Evolutionary conservation across 2,113 vertebrate species (phyloP).

Genomic region (Mormyrus lacerda): DNA sequence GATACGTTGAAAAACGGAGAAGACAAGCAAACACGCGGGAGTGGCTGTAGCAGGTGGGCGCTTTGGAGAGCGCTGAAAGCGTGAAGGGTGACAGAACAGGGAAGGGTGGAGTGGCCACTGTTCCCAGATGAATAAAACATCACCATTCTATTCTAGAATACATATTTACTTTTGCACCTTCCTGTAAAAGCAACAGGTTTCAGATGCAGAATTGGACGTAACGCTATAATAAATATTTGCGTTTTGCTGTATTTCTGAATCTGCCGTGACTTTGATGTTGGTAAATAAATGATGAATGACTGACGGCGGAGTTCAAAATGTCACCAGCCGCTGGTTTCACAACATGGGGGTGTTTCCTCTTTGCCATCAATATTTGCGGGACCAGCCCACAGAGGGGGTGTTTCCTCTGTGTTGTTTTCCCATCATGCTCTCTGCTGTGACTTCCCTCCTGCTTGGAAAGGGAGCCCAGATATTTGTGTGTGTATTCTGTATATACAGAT

Average conservation of each 20-base stretch:
- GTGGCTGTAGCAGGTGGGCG: neutral
- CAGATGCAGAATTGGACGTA: neutral
- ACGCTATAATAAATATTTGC: neutral
- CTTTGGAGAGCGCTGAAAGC: neutral
- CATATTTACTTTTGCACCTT: neutral
- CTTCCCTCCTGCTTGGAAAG: neutral
- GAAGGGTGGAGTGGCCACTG: neutral
- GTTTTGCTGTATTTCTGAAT: neutral
- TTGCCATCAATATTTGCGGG: neutral
- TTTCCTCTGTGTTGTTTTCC: neutral
- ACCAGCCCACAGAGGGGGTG: neutral
- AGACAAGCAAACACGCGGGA: neutral
- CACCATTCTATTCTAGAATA: neutral
- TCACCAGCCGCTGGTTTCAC: neutral
- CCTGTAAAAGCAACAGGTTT: neutral
- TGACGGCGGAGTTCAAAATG: neutral
- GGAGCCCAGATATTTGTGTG: neutral
- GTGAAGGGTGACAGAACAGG: neutral
- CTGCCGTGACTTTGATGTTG: neutral
- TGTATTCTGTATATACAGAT: neutral
- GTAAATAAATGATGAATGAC: neutral
- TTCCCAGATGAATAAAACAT: neutral
- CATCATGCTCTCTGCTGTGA: neutral
- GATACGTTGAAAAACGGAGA: neutral
- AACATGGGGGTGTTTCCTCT: neutral